phyloP scores from a whole-genome alignment of 2,797 vertebrate genomes.

The Perodicticus potto region DNA sequence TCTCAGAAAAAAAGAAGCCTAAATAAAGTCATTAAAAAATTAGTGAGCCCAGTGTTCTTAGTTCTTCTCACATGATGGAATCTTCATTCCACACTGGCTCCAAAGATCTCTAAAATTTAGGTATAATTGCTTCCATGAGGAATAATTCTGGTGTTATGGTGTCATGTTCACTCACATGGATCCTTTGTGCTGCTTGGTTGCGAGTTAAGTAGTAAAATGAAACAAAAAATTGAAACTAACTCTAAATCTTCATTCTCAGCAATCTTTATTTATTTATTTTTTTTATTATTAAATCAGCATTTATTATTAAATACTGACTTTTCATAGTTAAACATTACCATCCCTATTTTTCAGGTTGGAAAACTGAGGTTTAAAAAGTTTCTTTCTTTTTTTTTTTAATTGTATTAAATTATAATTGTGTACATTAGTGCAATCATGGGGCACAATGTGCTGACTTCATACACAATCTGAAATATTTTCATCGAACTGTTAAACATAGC shows the following conservation, averaged over 20 bases:
- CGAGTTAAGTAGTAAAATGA: neutral
- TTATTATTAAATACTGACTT: no score
- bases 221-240: neutral
- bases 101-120: neutral
- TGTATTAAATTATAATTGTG: no score
- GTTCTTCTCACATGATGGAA: neutral
- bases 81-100: neutral
- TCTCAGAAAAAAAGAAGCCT: neutral
- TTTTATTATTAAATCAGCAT: no score
- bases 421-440: no score
- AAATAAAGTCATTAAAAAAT: conserved; percentile 51
- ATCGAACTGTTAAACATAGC: no score
- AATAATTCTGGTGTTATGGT: neutral
- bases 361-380: no score
- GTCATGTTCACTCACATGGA: neutral
- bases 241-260: neutral
- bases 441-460: no score
- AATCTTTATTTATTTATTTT: neutral
- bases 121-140: neutral
- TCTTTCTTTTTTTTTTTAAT: no score
- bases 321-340: no score
- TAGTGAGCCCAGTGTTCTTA: neutral
- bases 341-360: no score
- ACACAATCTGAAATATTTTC: no score
- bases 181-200: neutral